Conservation (phyloP, 1,140 invertebrate genomes). For the Drosophila santomea region DNA sequence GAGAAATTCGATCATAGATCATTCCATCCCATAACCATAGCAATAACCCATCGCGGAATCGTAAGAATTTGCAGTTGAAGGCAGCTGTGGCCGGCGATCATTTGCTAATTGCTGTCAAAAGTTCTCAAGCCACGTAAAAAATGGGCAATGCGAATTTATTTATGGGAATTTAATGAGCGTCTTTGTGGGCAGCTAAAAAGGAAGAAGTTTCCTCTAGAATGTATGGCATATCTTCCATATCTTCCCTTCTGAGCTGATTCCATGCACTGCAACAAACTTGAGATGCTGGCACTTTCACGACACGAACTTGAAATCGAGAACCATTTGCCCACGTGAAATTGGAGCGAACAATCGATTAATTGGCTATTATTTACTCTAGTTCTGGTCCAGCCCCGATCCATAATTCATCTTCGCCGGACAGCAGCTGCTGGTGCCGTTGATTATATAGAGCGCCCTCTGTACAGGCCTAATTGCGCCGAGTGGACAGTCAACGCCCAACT, state of each 20-base stretch:
- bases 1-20: conserved; percentile 53
- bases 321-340: background rate
- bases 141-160: conserved; percentile 31
- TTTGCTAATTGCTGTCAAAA: conserved; percentile 54
- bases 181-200: background rate
- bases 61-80: conserved; percentile 3
- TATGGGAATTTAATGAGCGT: conserved; percentile 42
- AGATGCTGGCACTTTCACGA: too few species aligned
- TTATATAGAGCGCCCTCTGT: conserved; percentile 9
- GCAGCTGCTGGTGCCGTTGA: conserved; percentile 52
- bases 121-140: conserved; percentile 35
- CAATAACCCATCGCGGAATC: background rate
- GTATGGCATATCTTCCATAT: too few species aligned
- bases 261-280: too few species aligned
- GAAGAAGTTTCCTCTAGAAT: background rate
- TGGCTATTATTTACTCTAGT: conserved; percentile 26
- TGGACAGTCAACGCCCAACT: conserved; percentile 66
- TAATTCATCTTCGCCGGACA: conserved; percentile 36
- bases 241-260: too few species aligned
- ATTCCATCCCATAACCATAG: conserved; percentile 21
- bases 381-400: conserved; percentile 46
- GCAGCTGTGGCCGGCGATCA: conserved; percentile 46
- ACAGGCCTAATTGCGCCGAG: conserved; percentile 69
- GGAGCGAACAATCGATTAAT: conserved; percentile 43
- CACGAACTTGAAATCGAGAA: background rate